Evolutionary conservation across 2,888 invertebrate genomes (phyloP).

Genomic region (Eupithecia tripunctaria): DNA sequence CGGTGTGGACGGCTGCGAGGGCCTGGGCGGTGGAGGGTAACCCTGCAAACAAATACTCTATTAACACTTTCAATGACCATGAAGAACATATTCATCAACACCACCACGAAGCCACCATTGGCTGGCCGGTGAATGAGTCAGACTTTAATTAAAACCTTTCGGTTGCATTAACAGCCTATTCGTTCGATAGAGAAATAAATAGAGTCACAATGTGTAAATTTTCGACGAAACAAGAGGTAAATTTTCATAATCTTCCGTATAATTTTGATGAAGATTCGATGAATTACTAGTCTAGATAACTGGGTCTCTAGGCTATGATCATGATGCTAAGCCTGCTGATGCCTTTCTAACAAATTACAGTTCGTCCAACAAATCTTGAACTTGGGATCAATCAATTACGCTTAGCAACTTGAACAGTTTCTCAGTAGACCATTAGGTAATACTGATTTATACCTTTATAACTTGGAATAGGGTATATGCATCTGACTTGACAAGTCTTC

Average conservation of each 20-base stretch:
- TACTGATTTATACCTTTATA: neutral
- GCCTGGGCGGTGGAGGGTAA: constrained; percentile 89
- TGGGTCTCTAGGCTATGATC: neutral
- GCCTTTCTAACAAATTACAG: neutral
- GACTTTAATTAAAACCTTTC: neutral
- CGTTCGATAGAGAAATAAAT: neutral
- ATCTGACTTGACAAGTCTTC: no score
- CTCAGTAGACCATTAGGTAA: neutral
- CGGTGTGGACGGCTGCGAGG: constrained; percentile 90
- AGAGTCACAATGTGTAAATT: no score
- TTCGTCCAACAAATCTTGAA: neutral
- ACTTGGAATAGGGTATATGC: no score
- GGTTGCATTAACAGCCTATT: neutral
- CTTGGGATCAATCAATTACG: neutral
- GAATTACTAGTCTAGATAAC: neutral
- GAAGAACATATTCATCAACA: no score
- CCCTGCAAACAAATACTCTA: constrained; percentile 74
- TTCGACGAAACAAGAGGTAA: neutral
- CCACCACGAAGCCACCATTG: no score
- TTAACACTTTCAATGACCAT: neutral
- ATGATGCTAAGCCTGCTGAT: neutral
- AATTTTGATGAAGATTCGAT: neutral
- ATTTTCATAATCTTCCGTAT: neutral
- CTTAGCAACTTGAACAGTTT: neutral
- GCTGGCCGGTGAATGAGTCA: no score